Evolutionary conservation across 2,113 vertebrate species (phyloP), one percentile per base, ranked within the genome.

Genomic region (Monarcha castaneiventris): DNA sequence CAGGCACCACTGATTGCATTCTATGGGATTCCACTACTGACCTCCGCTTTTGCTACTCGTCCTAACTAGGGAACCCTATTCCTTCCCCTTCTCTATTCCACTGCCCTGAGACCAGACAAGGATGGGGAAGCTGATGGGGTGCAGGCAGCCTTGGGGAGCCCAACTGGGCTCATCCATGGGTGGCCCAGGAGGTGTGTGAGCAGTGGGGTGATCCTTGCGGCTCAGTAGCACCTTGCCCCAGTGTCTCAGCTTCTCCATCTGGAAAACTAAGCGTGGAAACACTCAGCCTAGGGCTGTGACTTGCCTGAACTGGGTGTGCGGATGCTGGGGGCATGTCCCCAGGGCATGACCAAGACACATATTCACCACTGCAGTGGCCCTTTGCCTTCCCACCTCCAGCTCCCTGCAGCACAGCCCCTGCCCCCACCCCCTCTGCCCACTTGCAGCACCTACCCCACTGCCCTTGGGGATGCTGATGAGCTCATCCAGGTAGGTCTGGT

Each of bases 381-480:
- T 86, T 49, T 58, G 43, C 33, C 22, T 29, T 25, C 37, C 27
- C 41, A 32, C 10, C 41, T 46, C 44, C 68, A 59, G 39, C 49
- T 83, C 41, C 37, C 9, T 35, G 93, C 1, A 2, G 68, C 61
- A 41, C 26, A 2, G 8, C 2, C 6, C 32, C 37, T 37, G 37
- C 54, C 12, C 1, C 3, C 3, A 2, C 39, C 17, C 44, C 7
- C 1, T 13, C 14, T 39, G 10, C 71, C 62, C 32, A 30, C 35
- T 30, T 55, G 76, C 46, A 80, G 54, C 43, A n/a, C 95, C 44
- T 95, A 97, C 96, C 95, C 76, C 13, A 0, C 16, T 5, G 16
- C 72, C 76, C 52, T 90, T 93, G 56, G 96, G 96, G 61, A 97
- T 90, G 59, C 59, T 94, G 94, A 97, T 86, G 68, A 80, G 91